Evolutionary conservation across 2,113 vertebrate species (phyloP), one percentile per base, ranked within the genome.

Genomic region (Telmatochromis sp.): DNA sequence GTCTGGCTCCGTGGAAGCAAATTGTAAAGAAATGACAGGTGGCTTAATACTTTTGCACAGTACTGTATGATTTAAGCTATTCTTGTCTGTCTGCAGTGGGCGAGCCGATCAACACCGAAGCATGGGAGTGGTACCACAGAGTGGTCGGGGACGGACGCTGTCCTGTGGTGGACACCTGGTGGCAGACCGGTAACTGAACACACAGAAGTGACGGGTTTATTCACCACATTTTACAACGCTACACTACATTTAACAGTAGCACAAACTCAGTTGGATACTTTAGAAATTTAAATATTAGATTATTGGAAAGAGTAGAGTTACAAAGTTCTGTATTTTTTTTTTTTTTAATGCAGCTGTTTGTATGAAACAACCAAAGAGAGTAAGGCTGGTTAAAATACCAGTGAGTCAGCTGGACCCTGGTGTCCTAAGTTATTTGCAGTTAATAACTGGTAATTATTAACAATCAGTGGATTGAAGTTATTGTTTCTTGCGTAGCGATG

Each of bases 131-230:
- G 96, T 96, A 96, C 88, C 84, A 92, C 84, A 55, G 47, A 11
- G 95, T 96, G 49, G 95, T 96, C 3, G 96, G 96, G 15, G 95
- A 90, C 0, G 81, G 92, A 10, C 92, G 94, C 82, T 96, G 96
- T 54, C 93, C 96, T 28, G 93, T 96, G 57, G 92, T 96, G 79
- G 96, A 96, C 91, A 96, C 95, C 63, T 96, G 96, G 95, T 96
- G 95, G 96, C 95, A 96, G 91, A 96, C 95, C 14, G 96, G 96
- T 96, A 93, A 91, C 17, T 23, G 35, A 58, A 60, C 19, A 21
- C 70, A 15, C 40, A 10, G 23, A 82, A 5, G 35, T 57, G 35
- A 57, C 2, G 0, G 15, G 6, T 81, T 28, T 45, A 19, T 45
- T 8, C 45, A 31, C 42, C 9, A 0, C 23, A 49, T 49, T 80